Base-by-base conservation (phyloP, 1,140 invertebrate species). In the Monochamus saltuarius region DNA sequence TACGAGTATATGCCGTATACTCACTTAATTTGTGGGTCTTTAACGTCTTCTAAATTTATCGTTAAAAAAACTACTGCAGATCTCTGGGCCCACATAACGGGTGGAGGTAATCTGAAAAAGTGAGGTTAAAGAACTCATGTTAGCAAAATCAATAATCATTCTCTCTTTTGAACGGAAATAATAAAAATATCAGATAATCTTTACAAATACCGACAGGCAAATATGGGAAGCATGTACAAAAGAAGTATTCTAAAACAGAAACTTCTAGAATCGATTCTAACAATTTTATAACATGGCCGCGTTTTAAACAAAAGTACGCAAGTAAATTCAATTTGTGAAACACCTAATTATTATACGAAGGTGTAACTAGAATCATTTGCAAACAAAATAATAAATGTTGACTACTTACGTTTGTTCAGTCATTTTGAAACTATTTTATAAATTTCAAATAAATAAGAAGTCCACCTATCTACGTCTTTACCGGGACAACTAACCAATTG, bases 1-100 rank as follows among this genome's bases (percentile, higher is more conserved):
- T n/a, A 40, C 14, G 8, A 29, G 22, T 29, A 29, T 29, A 29
- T 40, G 14, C 39, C 8, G 11, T 40, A n/a, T 56, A 75, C 74
- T 74, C 74, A 83, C 81, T 90, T 88, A 62, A 94, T 83, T 65
- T 85, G 84, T 61, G 93, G 92, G 75, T 93, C 84, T 79, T 90
- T 89, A 76, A 90, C 93, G 72, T 92, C 90, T 84, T 95, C 93
- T 64, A 97, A 79, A 75, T 90, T 90, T 70, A 97, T 87, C 45
- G 92, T 97, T 50, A 97, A 77, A 77, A 87, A 95, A 39, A 98
- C 78, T 66, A 87, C 78, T 67, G 86, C 83, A 70, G 82, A 87
- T 72, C 90, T 85, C 78, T 98, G 94, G 14, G 95, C 95, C 95
- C 95, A 98, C 72, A 89, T 86, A 39, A 96, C 88, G 45, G 90